These are phyloP conservation scores for Nycteola revayana DNA, from an alignment of 2,888 invertebrate genomes.

Conservation along the genomic window DNA sequence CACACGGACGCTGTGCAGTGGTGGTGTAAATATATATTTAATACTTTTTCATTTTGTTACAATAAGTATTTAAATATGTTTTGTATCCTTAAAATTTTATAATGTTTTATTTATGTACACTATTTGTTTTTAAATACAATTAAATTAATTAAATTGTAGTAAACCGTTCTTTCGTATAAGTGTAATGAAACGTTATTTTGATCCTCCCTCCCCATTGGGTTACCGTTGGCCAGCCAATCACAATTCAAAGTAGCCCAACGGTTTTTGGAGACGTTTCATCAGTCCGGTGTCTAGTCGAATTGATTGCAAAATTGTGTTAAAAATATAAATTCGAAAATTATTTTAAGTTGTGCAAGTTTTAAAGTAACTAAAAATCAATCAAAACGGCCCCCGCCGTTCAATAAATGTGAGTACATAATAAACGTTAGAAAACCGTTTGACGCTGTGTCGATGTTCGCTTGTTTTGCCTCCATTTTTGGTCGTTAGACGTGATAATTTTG, in stretches of 20 bases:
- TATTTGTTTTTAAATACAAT: too few species aligned
- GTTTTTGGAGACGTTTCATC: conserved; percentile 68
- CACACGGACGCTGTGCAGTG: too few species aligned
- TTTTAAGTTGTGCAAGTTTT: conserved; percentile 44
- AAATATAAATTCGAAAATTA: conserved; percentile 42
- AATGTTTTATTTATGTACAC: too few species aligned
- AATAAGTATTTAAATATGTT: too few species aligned
- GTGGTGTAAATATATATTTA: too few species aligned
- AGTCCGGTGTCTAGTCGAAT: conserved; percentile 67
- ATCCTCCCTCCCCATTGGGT: conserved; percentile 48
- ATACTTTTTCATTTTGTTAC: too few species aligned
- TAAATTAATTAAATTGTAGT: too few species aligned
- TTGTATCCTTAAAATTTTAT: too few species aligned
- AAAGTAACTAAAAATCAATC: conserved; percentile 40
- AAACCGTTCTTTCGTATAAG: too few species aligned
- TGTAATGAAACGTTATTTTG: conserved; percentile 39
- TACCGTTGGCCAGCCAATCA: conserved; percentile 48
- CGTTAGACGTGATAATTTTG: conserved; percentile 58
- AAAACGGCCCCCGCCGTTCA: conserved; percentile 63
- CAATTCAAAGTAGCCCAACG: conserved; percentile 64
- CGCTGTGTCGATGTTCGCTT: conserved; percentile 68
- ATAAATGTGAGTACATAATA: conserved; percentile 56
- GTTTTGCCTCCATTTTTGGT: conserved; percentile 78
- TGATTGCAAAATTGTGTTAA: conserved; percentile 50
- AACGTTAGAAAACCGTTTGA: conserved; percentile 47